phyloP scores from a whole-genome alignment of 1,140 invertebrate species.

The Goniozus legneri region DNA sequence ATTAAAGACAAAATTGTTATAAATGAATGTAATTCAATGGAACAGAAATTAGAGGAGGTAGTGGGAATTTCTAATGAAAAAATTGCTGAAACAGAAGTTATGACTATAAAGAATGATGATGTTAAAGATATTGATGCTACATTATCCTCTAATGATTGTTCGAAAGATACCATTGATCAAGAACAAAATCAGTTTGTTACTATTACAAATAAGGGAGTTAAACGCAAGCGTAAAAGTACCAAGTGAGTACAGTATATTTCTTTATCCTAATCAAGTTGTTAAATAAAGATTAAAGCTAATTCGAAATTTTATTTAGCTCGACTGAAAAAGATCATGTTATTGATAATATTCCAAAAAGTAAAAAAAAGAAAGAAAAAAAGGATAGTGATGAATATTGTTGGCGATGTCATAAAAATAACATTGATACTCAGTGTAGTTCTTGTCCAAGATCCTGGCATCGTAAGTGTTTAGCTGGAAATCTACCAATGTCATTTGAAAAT shows the following conservation, averaged over 20 bases:
- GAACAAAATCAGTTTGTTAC: background rate
- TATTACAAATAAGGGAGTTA: background rate
- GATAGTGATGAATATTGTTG: conserved; percentile 80
- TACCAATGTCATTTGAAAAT: conserved; percentile 55
- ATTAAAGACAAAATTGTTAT: background rate
- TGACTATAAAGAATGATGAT: background rate
- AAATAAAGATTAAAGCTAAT: background rate
- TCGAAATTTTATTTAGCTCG: background rate
- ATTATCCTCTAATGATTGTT: too few species aligned
- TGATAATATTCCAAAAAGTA: conserved; percentile 8
- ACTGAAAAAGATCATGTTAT: background rate
- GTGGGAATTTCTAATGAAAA: background rate
- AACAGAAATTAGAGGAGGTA: background rate
- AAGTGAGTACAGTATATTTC: background rate
- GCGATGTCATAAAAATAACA: conserved; percentile 74
- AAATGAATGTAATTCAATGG: background rate
- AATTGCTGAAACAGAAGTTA: background rate
- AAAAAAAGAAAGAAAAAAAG: conserved; percentile 30
- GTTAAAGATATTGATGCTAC: background rate
- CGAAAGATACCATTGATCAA: background rate
- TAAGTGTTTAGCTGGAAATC: conserved; percentile 65
- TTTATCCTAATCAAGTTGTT: background rate
- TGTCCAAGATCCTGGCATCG: conserved; percentile 85
- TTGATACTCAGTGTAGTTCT: conserved; percentile 68
- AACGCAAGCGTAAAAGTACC: background rate